Percentiles rank a stretch among this genome's conserved stretches.
Conservation (phyloP, 2,113 vertebrate genomes). For the Anhinga rufa region DNA sequence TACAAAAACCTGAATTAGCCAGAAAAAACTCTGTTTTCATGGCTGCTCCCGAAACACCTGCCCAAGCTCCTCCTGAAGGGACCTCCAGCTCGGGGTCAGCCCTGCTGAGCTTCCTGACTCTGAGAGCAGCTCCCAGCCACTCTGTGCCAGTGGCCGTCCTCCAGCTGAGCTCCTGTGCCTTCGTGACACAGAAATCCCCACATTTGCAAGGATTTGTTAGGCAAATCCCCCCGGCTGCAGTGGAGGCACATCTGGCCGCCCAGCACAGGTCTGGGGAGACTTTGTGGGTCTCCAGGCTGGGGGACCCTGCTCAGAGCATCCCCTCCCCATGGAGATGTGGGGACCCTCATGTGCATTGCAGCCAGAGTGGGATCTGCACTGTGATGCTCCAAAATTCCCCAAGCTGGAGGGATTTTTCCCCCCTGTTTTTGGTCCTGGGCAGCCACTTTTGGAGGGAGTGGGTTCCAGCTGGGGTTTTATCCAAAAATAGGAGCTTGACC, state of each 20-base stretch:
- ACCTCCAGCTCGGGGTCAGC: accelerated
- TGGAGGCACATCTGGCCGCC: not conserved
- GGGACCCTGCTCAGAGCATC: not conserved
- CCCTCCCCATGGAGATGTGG: not conserved
- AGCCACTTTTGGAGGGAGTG: accelerated
- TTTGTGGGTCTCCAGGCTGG: not conserved
- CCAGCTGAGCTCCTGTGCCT: not conserved
- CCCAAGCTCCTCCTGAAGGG: not conserved
- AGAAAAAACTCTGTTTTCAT: not conserved
- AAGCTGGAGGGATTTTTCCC: no score
- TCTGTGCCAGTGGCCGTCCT: not conserved
- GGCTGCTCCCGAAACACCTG: not conserved
- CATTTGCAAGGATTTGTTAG: slow-evolving; percentile 35
- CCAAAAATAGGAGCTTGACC: not conserved
- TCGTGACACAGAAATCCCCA: not conserved
- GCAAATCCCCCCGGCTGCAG: not conserved
- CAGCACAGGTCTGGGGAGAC: accelerated
- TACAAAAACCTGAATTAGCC: not conserved
- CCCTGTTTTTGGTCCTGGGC: not conserved
- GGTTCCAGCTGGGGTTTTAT: not conserved
- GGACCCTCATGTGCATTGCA: accelerated
- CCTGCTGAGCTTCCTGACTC: accelerated
- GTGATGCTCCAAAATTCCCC: not conserved
- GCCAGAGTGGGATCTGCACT: not conserved
- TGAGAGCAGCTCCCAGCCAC: not conserved